These are phyloP conservation scores for Sphenopsis melanotis DNA, from an alignment of 2,797 vertebrate species.

Conservation along the genomic window DNA sequence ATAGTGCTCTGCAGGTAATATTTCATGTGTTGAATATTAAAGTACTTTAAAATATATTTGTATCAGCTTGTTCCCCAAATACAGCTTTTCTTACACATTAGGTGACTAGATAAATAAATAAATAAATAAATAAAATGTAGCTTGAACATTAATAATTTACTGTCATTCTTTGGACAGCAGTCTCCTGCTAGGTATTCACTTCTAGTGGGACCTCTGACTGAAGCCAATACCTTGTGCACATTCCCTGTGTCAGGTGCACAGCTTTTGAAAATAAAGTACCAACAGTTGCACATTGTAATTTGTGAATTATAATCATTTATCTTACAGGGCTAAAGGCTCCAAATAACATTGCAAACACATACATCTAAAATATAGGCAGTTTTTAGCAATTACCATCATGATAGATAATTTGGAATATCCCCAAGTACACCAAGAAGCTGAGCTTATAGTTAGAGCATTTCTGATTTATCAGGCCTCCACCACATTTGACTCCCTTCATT, in stretches of 20 bases:
- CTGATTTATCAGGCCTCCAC: slow-evolving; percentile 15
- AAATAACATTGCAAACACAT: slow-evolving; percentile 18
- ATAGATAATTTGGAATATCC: slow-evolving; percentile 35
- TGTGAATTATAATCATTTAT: background rate
- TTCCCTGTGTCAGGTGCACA: background rate
- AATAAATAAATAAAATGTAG: background rate
- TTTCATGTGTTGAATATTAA: background rate
- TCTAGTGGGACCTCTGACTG: background rate
- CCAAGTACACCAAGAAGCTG: slow-evolving; percentile 32
- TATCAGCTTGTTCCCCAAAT: background rate
- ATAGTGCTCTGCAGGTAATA: background rate
- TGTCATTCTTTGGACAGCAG: background rate
- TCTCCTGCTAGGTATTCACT: background rate
- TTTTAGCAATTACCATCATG: slow-evolving; percentile 5
- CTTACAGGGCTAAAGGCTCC: slow-evolving; percentile 21
- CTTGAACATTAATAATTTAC: background rate
- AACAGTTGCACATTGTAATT: background rate
- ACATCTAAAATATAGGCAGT: background rate
- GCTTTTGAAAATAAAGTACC: background rate
- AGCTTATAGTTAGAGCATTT: background rate
- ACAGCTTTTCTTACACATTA: background rate
- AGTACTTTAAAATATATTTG: background rate
- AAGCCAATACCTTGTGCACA: background rate
- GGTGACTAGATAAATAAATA: background rate
- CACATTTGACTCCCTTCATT: background rate